These are phyloP conservation scores for Hylyphantes graminicola DNA, from an alignment of 1,140 invertebrate genomes.

Conservation along the genomic window DNA sequence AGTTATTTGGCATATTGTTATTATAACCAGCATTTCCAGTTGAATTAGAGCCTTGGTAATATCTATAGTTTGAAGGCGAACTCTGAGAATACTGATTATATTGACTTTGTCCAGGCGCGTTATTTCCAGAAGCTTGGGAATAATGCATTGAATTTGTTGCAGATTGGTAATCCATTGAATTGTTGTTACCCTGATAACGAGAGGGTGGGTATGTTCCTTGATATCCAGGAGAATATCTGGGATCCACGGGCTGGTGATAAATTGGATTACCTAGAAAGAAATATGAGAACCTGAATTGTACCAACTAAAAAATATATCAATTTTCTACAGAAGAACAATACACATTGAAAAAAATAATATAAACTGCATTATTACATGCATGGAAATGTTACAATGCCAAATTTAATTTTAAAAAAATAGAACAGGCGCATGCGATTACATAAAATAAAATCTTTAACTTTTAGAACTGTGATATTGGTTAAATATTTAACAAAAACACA, in stretches of 20 bases:
- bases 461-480: too few relatives aligned
- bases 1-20: constrained; percentile 10
- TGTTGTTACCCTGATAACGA: constrained; percentile 40
- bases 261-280: constrained; percentile 41
- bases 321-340: too few relatives aligned
- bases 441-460: too few relatives aligned
- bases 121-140: constrained; percentile 4
- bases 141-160: constrained; percentile 43
- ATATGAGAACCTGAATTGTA: too few relatives aligned
- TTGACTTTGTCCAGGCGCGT: constrained; percentile 35
- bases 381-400: too few relatives aligned
- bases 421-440: too few relatives aligned
- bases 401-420: too few relatives aligned
- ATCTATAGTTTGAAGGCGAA: constrained; percentile 45
- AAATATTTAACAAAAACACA: too few relatives aligned
- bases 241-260: constrained; percentile 31
- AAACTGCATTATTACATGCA: too few relatives aligned
- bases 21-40: constrained; percentile 24
- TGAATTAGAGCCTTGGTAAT: constrained; percentile 48
- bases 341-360: too few relatives aligned
- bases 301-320: too few relatives aligned
- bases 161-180: constrained; percentile 43
- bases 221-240: constrained; percentile 43
- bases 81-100: constrained; percentile 48
- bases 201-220: constrained; percentile 32